Evolutionary conservation across 2,113 vertebrate genomes (phyloP).

Genomic region (Plotosus lineatus): DNA sequence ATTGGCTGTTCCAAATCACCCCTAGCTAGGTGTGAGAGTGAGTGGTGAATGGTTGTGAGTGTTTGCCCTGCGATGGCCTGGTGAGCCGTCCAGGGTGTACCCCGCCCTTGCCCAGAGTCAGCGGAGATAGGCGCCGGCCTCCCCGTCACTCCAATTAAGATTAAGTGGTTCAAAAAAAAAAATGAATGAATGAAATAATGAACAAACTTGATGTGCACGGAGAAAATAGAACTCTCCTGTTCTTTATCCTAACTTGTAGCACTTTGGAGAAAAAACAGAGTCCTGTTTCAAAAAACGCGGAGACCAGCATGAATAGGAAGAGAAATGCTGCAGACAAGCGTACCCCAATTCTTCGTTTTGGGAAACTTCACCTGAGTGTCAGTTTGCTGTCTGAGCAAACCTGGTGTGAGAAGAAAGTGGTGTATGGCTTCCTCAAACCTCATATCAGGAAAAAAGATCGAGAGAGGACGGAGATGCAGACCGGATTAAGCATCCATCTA

Average conservation of each 20-base stretch:
- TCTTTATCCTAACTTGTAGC: not conserved
- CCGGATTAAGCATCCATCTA: conserved; percentile 70
- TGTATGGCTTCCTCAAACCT: conserved; percentile 65
- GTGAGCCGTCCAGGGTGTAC: no score
- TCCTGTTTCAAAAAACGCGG: not conserved
- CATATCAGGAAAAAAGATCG: conserved; percentile 46
- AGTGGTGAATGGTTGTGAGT: no score
- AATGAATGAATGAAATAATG: no score
- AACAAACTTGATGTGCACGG: no score
- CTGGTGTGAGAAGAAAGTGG: conserved; percentile 76
- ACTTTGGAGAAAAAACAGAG: not conserved
- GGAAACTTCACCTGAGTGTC: conserved; percentile 66
- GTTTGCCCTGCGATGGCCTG: no score
- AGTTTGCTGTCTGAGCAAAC: conserved; percentile 70
- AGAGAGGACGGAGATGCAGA: conserved; percentile 57
- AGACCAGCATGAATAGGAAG: conserved; percentile 39
- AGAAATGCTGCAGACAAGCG: not conserved
- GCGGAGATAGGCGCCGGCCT: no score
- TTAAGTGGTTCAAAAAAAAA: no score
- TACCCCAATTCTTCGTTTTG: conserved; percentile 66
- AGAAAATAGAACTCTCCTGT: not conserved
- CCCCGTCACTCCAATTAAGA: no score
- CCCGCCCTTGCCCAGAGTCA: no score
- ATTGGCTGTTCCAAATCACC: no score
- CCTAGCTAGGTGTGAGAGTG: no score